Base-by-base conservation (phyloP, 2,113 vertebrate genomes). In the Python bivittatus region DNA sequence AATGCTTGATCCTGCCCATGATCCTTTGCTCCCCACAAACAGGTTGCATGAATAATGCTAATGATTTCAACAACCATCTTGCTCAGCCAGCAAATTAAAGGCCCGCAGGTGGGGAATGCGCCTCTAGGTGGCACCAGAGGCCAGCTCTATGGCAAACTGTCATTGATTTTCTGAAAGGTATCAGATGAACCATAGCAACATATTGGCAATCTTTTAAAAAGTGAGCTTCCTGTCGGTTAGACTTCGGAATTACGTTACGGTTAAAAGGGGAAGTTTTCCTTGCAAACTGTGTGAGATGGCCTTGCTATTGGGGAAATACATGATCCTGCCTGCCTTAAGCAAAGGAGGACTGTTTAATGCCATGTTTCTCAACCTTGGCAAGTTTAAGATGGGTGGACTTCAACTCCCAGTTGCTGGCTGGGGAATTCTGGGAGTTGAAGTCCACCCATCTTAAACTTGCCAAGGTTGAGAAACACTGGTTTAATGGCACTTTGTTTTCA, bases 101-200 rank as follows among this genome's bases (percentile, higher is more conserved):
- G 1, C 13, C 1, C 33, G 68, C n/a, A 6, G 2, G 1, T n/a
- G 13, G n/a, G 33, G 20, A 2, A 0, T 33, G 15, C 12, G n/a
- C 68, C 68, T 38, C n/a, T 72, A 33, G 68, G 68, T 72, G 68
- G n/a, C 15, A 15, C n/a, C n/a, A 38, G 68, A 72, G 15, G 15
- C n/a, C 68, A 20, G n/a, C 6, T 38, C 15, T 38, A 72, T 20
- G n/a, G 68, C 68, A 72, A 72, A 72, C 15, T 7, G 68, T n/a
- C n/a, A 17, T 15, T 38, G 68, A 20, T 72, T 72, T 72, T 38
- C n/a, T 72, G n/a, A 72, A 33, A 33, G 1, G 1, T 3, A 33
- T 33, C 64, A 33, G 13, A 17, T 72, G n/a, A 72, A 20, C 2
- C 12, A 4, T 33, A 5, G 6, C 64, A 17, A 33, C n/a, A 38